These are phyloP conservation scores for Pogona vitticeps DNA, from an alignment of 2,113 vertebrate species.

Conservation along the genomic window DNA sequence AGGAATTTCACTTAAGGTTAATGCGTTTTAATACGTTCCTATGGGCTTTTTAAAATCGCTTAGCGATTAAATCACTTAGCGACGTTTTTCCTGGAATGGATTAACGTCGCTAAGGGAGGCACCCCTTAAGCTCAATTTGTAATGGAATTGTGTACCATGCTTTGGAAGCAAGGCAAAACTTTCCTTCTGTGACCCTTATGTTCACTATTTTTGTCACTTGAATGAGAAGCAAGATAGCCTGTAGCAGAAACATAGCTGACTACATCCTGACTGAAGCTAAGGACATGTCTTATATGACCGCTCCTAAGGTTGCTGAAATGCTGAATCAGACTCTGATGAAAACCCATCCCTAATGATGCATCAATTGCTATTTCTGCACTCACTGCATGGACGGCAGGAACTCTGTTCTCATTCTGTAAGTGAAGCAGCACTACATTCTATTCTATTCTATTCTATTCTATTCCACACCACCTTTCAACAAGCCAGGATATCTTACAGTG, in stretches of 20 bases:
- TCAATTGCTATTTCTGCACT: neutral
- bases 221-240: neutral
- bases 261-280: neutral
- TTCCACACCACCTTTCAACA: no score
- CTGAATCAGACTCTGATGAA: neutral
- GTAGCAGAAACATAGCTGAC: no score
- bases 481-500: slow-evolving; percentile 2
- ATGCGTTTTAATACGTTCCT: no score
- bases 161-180: neutral
- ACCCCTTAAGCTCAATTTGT: neutral
- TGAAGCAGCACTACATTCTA: neutral
- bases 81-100: no score
- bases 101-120: no score
- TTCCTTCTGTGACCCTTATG: neutral
- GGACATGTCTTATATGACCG: neutral
- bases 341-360: neutral
- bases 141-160: neutral
- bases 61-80: no score
- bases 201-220: neutral
- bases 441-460: no score
- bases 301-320: neutral
- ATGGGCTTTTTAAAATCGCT: no score
- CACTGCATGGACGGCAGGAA: neutral
- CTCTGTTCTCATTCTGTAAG: neutral
- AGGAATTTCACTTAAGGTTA: no score